Conservation (phyloP, 2,113 vertebrate genomes). For the Otolemur garnettii region DNA sequence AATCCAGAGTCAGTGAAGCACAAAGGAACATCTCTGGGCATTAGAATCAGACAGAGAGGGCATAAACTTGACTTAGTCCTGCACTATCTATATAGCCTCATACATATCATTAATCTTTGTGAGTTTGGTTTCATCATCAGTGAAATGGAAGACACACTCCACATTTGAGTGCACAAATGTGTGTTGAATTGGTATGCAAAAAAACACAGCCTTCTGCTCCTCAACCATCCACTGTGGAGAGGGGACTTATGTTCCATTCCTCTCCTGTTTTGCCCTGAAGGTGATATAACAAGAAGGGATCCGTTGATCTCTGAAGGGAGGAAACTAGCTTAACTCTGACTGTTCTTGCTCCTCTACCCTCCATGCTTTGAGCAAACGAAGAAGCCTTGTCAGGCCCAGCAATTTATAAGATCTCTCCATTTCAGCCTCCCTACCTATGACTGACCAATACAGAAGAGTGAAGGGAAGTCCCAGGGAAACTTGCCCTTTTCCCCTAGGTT, state of each 20-base stretch:
- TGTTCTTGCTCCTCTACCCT: not conserved
- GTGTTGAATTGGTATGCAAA: not conserved
- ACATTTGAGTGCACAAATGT: not conserved
- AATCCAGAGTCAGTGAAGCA: not conserved
- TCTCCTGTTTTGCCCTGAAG: not conserved
- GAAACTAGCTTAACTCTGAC: slow-evolving; percentile 34
- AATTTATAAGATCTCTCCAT: slow-evolving; percentile 37
- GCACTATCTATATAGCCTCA: not conserved
- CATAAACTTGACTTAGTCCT: slow-evolving; percentile 18
- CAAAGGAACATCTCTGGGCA: not conserved
- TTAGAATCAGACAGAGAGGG: not conserved
- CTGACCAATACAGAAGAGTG: not conserved
- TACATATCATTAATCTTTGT: not conserved
- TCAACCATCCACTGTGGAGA: not conserved
- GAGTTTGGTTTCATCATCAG: not conserved
- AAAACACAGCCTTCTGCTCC: not conserved
- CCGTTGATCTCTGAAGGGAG: slow-evolving; percentile 21
- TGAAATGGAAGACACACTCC: not conserved
- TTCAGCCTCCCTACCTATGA: slow-evolving; percentile 4
- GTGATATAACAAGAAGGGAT: not conserved
- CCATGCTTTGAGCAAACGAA: slow-evolving; percentile 14
- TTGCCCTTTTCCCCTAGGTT: too few relatives aligned
- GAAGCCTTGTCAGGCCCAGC: not conserved
- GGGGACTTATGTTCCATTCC: not conserved
- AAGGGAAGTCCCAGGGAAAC: too few relatives aligned